A percentile compares a stretch with the other conserved stretches of the same genome.
phyloP scores from a whole-genome alignment of 2,113 vertebrate species.

The Brachyhypopomus occidentalis region DNA sequence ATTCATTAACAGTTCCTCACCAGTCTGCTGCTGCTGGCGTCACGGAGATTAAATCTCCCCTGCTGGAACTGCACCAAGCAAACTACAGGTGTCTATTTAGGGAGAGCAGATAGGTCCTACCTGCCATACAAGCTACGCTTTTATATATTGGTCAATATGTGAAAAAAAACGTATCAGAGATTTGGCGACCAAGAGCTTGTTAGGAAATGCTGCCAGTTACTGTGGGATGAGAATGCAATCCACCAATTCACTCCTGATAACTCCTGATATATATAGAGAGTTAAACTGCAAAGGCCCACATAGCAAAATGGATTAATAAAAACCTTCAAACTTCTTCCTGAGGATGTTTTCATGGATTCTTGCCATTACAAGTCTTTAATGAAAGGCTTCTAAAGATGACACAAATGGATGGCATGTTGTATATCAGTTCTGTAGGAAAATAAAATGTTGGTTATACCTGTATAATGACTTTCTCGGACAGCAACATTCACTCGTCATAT shows the following conservation, averaged over 20 bases:
- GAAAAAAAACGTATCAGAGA: conserved; percentile 23
- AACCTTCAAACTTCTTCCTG: neutral
- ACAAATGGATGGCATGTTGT: neutral
- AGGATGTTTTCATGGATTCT: neutral
- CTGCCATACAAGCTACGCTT: conserved; percentile 3
- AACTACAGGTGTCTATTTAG: conserved; percentile 31
- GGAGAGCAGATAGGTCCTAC: conserved; percentile 21
- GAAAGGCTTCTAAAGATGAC: neutral
- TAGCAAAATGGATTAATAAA: neutral
- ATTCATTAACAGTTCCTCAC: conserved; percentile 41
- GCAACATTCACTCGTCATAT: neutral
- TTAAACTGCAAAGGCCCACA: neutral
- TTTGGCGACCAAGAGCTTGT: neutral
- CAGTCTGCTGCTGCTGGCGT: conserved; percentile 22
- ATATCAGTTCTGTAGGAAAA: neutral
- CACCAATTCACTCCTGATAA: no score
- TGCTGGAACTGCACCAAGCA: conserved; percentile 26
- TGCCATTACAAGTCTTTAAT: neutral
- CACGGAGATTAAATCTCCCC: conserved; percentile 35
- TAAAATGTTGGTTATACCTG: neutral
- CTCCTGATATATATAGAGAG: neutral
- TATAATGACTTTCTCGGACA: neutral
- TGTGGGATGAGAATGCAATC: neutral
- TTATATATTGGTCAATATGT: conserved; percentile 23
- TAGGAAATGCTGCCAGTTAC: conserved; percentile 18